Evolutionary conservation across 2,888 invertebrate genomes (phyloP), one percentile per base, ranked within the genome.

Genomic region (Apamea sordens): DNA sequence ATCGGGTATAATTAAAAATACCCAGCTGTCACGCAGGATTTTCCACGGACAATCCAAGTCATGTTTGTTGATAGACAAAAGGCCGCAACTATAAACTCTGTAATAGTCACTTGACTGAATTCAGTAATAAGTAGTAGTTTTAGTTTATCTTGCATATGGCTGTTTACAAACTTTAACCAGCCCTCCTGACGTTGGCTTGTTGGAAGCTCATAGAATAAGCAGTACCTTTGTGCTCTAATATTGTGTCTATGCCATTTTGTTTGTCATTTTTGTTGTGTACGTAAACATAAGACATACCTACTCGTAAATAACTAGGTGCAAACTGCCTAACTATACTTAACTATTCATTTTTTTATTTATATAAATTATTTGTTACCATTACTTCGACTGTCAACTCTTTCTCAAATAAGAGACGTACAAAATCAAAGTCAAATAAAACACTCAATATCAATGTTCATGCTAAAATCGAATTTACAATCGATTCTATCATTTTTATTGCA

Each of bases 401-500:
- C 21, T 50, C 8, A 24, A 24, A 0, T 53, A 32, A 8, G 1
- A 50, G 15, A 24, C 32, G 13, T 5, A 53, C 6, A 70, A 10
- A 15, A 28, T 47, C 7, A 28, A 68, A 68, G 2, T 47, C 6
- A 68, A 28, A 53, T n/a, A 71, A 56, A 36, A 36, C 1, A 36
- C 15, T n/a, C 5, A 32, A 21, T 50, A 32, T 63, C 7, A 36
- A 28, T 64, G n/a, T 32, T 36, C 36, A 56, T 32, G n/a, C 24
- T n/a, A 18, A 70, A 81, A 81, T 32, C 13, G 0, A 44, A 36
- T 56, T 61, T 21, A 71, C 28, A 71, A 65, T 41, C 44, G 7
- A 53, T 73, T 72, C 21, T 59, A 64, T 36, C 0, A 21, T 59
- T 73, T 50, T 65, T 67, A 70, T 68, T 68, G 61, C 32, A 73